Base-by-base conservation (phyloP, 2,797 vertebrate species). In the Falco biarmicus region DNA sequence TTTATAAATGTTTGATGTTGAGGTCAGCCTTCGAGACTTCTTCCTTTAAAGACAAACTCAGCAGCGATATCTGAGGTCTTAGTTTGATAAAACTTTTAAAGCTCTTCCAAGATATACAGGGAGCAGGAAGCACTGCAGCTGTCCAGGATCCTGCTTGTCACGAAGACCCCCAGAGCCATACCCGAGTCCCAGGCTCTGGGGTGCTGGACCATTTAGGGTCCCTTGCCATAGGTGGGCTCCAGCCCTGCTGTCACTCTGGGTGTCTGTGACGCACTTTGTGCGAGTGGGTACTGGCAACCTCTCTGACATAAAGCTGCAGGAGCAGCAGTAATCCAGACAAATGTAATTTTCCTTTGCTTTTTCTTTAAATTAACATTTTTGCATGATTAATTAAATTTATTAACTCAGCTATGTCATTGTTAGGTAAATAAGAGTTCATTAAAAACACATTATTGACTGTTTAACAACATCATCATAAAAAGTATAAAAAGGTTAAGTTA, bases 391-490 rank as follows among this genome's bases (percentile, higher is more conserved):
- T 95, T 93, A 88, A 56, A 90, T 87, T 37, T 87, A 92, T 87
- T 90, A 89, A 75, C 28, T 77, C 60, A 48, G 56, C 53, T 75
- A 64, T 90, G 95, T 94, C 61, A 69, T 80, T 75, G 59, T 79
- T 95, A 64, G 59, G 77, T 92, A 96, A 90, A 77, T 80, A 96
- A 89, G 47, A 78, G 31, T 84, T 89, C 93, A 91, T 96, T 96
- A 95, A 89, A 96, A 95, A n/a, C 39, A 85, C 47, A 63, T 89
- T 95, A 92, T 25, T 85, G 68, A n/a, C 75, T 59, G 43, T 39
- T 94, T 87, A 96, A 94, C 71, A 90, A 70, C 66, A 94, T 47
- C 26, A 32, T 63, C 47, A 83, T 80, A 80, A 87, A 76, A 89
- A 68, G 32, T 68, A 91, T 56, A 73, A 69, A 77, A 87, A 87